These are phyloP conservation scores for Drosophila sp. DNA, from an alignment of 1,140 invertebrate genomes.

Conservation along the genomic window DNA sequence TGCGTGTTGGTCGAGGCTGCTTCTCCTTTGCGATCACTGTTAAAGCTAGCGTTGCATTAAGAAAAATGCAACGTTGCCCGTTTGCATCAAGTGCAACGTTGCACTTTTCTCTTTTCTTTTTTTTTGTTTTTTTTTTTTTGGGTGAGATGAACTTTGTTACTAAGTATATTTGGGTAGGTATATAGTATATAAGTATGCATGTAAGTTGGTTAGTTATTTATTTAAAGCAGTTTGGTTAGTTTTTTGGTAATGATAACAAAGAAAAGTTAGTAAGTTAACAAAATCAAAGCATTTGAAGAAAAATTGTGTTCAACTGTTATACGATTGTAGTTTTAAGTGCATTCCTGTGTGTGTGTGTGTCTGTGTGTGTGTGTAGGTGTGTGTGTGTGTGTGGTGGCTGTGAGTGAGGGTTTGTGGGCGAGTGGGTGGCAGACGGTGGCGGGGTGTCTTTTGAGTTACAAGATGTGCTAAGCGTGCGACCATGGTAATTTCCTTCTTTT, in stretches of 20 bases:
- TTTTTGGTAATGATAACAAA: constrained; percentile 7
- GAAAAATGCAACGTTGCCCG: background rate
- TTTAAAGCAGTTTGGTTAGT: constrained; percentile 2
- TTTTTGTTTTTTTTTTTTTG: background rate
- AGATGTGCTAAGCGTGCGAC: constrained; percentile 77
- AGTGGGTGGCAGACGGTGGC: constrained; percentile 6
- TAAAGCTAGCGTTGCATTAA: background rate
- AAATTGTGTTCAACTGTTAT: constrained; percentile 42
- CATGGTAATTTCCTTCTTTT: constrained; percentile 38
- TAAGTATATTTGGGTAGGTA: background rate
- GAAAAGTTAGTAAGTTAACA: constrained; percentile 20
- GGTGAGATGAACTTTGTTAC: background rate
- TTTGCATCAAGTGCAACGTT: background rate
- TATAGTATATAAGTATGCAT: background rate
- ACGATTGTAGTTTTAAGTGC: constrained; percentile 43
- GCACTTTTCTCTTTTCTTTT: background rate
- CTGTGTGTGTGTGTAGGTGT: constrained; percentile 34
- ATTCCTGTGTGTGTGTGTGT: constrained; percentile 28
- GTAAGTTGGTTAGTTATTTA: background rate
- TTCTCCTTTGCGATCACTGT: background rate
- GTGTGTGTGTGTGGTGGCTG: constrained; percentile 13
- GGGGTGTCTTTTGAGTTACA: constrained; percentile 22
- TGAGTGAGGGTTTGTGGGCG: constrained; percentile 14
- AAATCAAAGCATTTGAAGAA: constrained; percentile 57
- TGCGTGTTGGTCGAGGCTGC: constrained; percentile 14